Evolutionary conservation across 1,140 invertebrate species (phyloP).

Genomic region (Tetramorium alpestre): DNA sequence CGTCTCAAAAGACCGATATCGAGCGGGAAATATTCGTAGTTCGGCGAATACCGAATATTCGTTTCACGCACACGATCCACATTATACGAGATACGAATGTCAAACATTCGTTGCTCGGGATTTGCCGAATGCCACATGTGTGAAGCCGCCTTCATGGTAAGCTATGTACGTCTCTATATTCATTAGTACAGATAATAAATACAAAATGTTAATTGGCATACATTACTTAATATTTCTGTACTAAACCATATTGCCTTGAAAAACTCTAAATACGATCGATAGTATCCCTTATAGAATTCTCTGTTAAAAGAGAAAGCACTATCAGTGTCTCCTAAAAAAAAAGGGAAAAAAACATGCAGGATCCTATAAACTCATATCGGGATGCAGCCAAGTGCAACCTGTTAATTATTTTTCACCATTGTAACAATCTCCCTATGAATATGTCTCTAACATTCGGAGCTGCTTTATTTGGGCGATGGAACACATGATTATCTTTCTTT

Average conservation of each 20-base stretch:
- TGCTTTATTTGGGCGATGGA: slow-evolving; percentile 45
- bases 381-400: slow-evolving; percentile 44
- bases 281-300: slow-evolving; percentile 48
- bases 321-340: slow-evolving; percentile 45
- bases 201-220: slow-evolving; percentile 78
- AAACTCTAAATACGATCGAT: slow-evolving; percentile 64
- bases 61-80: no score
- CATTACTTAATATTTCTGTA: slow-evolving; percentile 64
- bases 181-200: slow-evolving; percentile 75
- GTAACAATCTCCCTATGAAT: slow-evolving; percentile 61
- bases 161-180: slow-evolving; percentile 66
- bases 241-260: slow-evolving; percentile 70
- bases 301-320: slow-evolving; percentile 18
- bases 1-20: no score
- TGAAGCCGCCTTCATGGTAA: slow-evolving; percentile 33
- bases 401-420: slow-evolving; percentile 59
- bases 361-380: slow-evolving; percentile 43
- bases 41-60: no score
- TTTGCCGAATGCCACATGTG: no score
- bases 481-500: slow-evolving; percentile 46
- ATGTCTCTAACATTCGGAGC: slow-evolving; percentile 49
- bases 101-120: no score
- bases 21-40: no score
- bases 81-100: no score
- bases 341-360: slow-evolving; percentile 32